Evolutionary conservation across 2,888 invertebrate genomes (phyloP), one percentile per base, ranked within the genome.

Genomic region (Galerucella calmariensis): DNA sequence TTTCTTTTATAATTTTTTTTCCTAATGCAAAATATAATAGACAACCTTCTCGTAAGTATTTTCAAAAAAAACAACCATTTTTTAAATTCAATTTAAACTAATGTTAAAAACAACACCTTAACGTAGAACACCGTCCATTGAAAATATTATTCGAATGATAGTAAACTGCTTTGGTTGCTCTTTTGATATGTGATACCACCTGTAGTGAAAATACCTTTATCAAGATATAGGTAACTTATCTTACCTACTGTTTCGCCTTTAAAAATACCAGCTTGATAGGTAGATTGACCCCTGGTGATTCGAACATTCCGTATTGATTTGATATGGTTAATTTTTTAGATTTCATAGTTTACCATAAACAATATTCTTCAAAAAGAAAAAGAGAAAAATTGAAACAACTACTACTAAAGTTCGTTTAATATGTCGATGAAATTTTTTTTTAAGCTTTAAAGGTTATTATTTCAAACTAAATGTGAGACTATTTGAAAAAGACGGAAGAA

Each of bases 181-280:
- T 72, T 73, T 75, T 73, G 71, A 75, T 65, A 74, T 75, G 75
- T 67, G 75, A 67, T 73, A 66, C 76, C 76, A 63, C 78, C 78
- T 63, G 76, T 73, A 46, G 78, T 51, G 76, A 69, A 51, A 63
- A 65, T 73, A 76, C 78, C 78, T 74, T 67, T 73, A 76, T 76
- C 76, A 75, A 76, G 75, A 76, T 78, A 78, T 75, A 75, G 76
- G 76, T 76, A 78, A 76, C 73, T 72, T 76, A 76, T 73, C 76
- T 72, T 67, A 71, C 74, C 74, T 74, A 62, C 74, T 71, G 74
- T 70, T 73, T 67, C 67, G 56, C 69, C 69, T 74, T 70, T 74
- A 48, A 20, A 71, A 74, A 74, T 58, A 67, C 70, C 70, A 70
- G 71, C 72, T 41, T 69, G 72, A 69, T 58, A 68, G 69, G 62